phyloP scores from a whole-genome alignment of 2,888 invertebrate genomes.

The Drosophila fungiperda region DNA sequence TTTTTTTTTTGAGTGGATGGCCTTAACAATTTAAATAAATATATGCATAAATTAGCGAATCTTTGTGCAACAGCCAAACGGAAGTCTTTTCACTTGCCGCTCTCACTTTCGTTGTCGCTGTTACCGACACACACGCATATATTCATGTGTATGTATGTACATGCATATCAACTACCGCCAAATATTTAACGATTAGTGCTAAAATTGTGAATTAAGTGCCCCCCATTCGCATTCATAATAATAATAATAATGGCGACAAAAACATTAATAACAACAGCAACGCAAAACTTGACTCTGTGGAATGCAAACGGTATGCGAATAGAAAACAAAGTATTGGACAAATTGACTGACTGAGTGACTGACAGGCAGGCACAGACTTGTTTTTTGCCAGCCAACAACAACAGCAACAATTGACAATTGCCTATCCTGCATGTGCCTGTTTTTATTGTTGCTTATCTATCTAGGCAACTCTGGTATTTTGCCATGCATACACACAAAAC shows the following conservation, averaged over 20 bases:
- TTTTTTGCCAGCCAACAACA: constrained; percentile 43
- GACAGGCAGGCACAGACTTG: constrained; percentile 50
- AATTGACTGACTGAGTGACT: constrained; percentile 39
- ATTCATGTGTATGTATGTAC: background rate
- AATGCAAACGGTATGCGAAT: constrained; percentile 71
- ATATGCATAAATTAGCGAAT: constrained; percentile 73
- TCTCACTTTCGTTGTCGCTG: constrained; percentile 71
- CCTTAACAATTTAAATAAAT: constrained; percentile 56
- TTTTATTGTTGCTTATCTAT: constrained; percentile 57
- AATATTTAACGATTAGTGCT: constrained; percentile 79
- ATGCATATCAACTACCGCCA: constrained; percentile 41
- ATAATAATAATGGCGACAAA: constrained; percentile 22
- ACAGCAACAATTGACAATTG: constrained; percentile 46
- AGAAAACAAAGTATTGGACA: constrained; percentile 69
- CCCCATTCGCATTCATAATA: constrained; percentile 63
- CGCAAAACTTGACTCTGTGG: constrained; percentile 60
- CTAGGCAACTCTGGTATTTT: constrained; percentile 66
- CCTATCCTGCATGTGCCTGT: constrained; percentile 49
- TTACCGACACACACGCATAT: background rate
- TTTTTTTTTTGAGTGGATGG: constrained; percentile 11
- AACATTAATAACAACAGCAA: constrained; percentile 22
- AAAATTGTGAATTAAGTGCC: constrained; percentile 67
- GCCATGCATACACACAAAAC: constrained; percentile 21
- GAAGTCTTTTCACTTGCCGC: constrained; percentile 69
- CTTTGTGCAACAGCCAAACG: constrained; percentile 50